Evolutionary conservation across 2,113 vertebrate genomes (phyloP).

Genomic region (Cephalopholis sonnerati): DNA sequence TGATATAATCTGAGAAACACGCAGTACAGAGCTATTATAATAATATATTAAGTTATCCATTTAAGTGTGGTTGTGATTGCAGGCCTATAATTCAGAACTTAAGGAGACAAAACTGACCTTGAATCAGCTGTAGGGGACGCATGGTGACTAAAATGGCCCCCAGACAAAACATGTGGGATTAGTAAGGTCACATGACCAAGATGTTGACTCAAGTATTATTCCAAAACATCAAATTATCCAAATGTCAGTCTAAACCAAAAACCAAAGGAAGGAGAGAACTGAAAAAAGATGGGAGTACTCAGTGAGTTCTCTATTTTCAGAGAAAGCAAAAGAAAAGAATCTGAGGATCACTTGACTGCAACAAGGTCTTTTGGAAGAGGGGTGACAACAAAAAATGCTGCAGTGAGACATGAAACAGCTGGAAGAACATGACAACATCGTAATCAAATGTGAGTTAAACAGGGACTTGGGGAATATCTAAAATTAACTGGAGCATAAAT

Average conservation of each 20-base stretch:
- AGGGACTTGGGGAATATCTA: background rate
- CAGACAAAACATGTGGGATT: conserved; percentile 69
- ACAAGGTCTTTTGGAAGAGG: conserved; percentile 6
- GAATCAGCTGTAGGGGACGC: conserved; percentile 43
- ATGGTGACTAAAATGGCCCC: conserved; percentile 52
- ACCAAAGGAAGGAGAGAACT: background rate
- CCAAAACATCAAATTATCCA: conserved; percentile 54
- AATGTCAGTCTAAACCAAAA: conserved; percentile 48
- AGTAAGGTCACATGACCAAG: conserved; percentile 47
- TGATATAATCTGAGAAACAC: background rate
- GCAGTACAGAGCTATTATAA: background rate
- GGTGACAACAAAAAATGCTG: background rate
- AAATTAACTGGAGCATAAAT: conserved; percentile 47
- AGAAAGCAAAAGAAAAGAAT: background rate
- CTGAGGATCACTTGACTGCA: background rate
- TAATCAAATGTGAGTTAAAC: conserved; percentile 31
- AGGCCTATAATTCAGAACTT: background rate
- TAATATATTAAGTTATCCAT: background rate
- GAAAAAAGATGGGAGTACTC: background rate
- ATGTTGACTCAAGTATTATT: conserved; percentile 46
- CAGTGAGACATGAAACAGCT: conserved; percentile 20
- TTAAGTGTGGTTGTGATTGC: conserved; percentile 9
- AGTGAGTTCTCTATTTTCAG: conserved; percentile 4
- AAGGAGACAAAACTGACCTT: conserved; percentile 66
- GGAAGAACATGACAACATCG: background rate